A percentile compares a stretch with the other conserved stretches of the same genome.
These are phyloP conservation scores for Drosophila pegasa DNA, from an alignment of 2,888 invertebrate species.

Conservation along the genomic window DNA sequence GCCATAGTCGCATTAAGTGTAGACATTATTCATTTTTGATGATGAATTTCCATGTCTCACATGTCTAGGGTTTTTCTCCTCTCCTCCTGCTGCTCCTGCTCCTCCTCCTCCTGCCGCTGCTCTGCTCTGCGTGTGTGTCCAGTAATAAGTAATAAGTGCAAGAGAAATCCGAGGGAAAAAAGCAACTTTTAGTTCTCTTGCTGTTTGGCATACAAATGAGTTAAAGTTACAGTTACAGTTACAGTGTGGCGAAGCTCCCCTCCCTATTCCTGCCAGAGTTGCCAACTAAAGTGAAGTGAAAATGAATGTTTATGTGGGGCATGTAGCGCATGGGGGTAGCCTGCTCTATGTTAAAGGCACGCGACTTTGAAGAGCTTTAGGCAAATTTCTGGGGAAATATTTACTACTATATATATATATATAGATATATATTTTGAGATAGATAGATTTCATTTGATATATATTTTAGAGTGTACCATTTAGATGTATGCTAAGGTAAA, in stretches of 20 bases:
- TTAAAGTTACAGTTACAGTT: conserved; percentile 60
- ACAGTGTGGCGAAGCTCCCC: conserved; percentile 15
- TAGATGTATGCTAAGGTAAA: too few relatives aligned
- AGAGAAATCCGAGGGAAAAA: conserved; percentile 47
- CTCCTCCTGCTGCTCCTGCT: background rate
- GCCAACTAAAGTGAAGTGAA: conserved; percentile 48
- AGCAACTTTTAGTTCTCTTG: conserved; percentile 73
- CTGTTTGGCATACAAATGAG: conserved; percentile 80
- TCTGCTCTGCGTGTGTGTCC: conserved; percentile 46
- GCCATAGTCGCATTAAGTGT: conserved; percentile 80
- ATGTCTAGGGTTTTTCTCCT: conserved; percentile 68
- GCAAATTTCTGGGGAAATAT: background rate
- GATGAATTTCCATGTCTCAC: conserved; percentile 83
- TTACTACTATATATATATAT: background rate
- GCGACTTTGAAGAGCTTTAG: background rate
- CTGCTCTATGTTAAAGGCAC: conserved; percentile 23
- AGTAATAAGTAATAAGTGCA: conserved; percentile 81
- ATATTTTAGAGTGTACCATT: too few relatives aligned
- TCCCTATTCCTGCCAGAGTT: background rate
- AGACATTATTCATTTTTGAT: conserved; percentile 85
- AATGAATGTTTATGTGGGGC: conserved; percentile 33
- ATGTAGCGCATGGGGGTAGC: background rate
- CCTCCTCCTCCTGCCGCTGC: background rate
- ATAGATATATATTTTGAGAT: background rate
- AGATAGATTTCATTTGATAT: too few relatives aligned